A percentile compares a stretch with the other conserved stretches of the same genome.
These are phyloP conservation scores for Dasyornis broadbenti DNA, from an alignment of 2,113 vertebrate species.

Conservation along the genomic window DNA sequence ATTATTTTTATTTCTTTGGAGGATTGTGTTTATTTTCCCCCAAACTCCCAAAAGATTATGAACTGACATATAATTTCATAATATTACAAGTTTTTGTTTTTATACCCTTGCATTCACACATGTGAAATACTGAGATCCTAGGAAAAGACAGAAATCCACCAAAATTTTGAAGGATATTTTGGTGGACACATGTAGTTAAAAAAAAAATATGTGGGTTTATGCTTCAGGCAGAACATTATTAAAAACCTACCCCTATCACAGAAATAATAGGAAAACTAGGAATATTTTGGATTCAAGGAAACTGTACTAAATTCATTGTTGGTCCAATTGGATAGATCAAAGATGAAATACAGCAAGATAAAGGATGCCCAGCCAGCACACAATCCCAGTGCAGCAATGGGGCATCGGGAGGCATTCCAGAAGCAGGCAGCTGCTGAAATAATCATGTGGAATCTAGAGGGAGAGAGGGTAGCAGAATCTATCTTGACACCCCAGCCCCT, in stretches of 20 bases:
- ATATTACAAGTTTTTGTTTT: neutral
- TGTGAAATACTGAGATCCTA: neutral
- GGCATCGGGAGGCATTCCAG: neutral
- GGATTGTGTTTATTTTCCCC: neutral
- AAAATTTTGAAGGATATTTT: neutral
- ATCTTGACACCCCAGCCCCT: too few species aligned
- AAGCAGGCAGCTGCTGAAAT: neutral
- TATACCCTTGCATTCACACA: neutral
- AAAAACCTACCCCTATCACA: neutral
- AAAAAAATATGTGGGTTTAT: neutral
- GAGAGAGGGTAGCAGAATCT: neutral
- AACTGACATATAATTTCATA: neutral
- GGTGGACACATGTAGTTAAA: neutral
- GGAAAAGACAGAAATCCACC: neutral
- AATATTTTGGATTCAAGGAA: neutral
- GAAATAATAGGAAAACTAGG: neutral
- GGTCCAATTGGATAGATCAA: neutral
- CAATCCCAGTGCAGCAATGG: accelerated
- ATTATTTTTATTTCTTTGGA: neutral
- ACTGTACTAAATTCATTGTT: neutral
- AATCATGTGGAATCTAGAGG: neutral
- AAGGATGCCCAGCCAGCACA: neutral
- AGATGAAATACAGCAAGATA: neutral
- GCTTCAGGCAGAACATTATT: neutral
- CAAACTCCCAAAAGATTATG: neutral